Evolutionary conservation across 2,888 invertebrate genomes (phyloP).

Genomic region (Lithosia quadra): DNA sequence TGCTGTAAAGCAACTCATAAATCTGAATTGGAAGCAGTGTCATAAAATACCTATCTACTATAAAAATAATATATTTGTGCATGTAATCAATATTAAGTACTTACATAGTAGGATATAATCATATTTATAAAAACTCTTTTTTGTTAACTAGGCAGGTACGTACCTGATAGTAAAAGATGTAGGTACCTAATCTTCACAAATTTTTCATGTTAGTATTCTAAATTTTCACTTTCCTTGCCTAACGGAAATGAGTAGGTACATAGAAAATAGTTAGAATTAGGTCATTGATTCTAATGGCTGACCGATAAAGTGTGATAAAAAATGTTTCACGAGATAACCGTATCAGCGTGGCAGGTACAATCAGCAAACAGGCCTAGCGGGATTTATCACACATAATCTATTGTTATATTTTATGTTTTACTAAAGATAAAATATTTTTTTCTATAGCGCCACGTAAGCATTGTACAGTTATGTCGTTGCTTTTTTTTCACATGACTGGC

Average conservation of each 20-base stretch:
- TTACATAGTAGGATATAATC: too few species aligned
- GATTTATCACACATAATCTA: neutral
- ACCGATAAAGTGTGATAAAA: slow-evolving; percentile 12
- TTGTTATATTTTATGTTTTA: neutral
- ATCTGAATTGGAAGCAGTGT: too few species aligned
- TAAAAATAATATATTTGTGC: too few species aligned
- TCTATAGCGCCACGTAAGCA: neutral
- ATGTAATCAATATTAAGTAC: too few species aligned
- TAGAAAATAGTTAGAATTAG: slow-evolving; percentile 5
- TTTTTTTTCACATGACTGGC: neutral
- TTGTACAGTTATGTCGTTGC: neutral
- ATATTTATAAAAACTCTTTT: too few species aligned
- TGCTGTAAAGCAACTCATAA: too few species aligned
- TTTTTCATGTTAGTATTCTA: too few species aligned
- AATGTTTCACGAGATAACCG: neutral
- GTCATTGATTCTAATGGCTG: slow-evolving; percentile 11
- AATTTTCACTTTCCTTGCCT: neutral
- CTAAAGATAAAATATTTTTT: neutral
- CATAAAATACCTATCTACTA: too few species aligned
- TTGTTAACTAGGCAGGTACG: too few species aligned
- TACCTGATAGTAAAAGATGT: too few species aligned
- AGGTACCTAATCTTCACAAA: too few species aligned
- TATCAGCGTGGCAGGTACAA: neutral
- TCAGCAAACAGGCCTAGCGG: neutral
- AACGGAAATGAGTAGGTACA: neutral